Evolutionary conservation across 1,140 invertebrate genomes (phyloP).

Genomic region (Musca domestica): DNA sequence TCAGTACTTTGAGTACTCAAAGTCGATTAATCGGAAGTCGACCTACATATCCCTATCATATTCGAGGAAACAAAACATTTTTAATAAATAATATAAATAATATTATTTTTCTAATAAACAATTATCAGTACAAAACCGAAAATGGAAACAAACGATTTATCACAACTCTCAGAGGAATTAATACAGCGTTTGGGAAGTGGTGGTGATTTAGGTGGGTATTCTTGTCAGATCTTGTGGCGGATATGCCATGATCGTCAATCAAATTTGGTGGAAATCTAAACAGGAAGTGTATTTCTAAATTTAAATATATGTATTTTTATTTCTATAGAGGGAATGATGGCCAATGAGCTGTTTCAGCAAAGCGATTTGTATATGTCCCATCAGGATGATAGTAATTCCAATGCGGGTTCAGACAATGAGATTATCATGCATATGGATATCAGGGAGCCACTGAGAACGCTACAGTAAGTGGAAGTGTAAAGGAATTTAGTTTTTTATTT

Average conservation of each 20-base stretch:
- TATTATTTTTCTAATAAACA: not conserved
- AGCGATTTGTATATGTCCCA: conserved; percentile 37
- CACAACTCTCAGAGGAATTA: conserved; percentile 44
- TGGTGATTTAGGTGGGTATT: conserved; percentile 37
- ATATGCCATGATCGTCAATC: not conserved
- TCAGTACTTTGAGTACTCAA: too few species aligned
- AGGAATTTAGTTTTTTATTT: not conserved
- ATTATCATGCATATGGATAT: conserved; percentile 91
- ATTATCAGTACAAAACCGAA: conserved; percentile 76
- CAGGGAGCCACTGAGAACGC: conserved; percentile 73
- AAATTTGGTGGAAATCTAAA: conserved; percentile 42
- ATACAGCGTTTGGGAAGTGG: conserved; percentile 37
- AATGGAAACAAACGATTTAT: conserved; percentile 37
- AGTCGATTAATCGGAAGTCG: too few species aligned
- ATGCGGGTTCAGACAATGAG: conserved; percentile 60
- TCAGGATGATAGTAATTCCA: conserved; percentile 44
- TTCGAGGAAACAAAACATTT: too few species aligned
- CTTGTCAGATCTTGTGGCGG: conserved; percentile 56
- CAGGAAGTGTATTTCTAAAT: not conserved
- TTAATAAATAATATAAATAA: too few species aligned
- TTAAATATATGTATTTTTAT: not conserved
- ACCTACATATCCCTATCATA: too few species aligned
- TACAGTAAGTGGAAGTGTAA: conserved; percentile 54
- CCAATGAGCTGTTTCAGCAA: conserved; percentile 46
- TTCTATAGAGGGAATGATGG: conserved; percentile 42